These are phyloP conservation scores for Picathartes gymnocephalus DNA, from an alignment of 2,113 vertebrate species.

Conservation along the genomic window DNA sequence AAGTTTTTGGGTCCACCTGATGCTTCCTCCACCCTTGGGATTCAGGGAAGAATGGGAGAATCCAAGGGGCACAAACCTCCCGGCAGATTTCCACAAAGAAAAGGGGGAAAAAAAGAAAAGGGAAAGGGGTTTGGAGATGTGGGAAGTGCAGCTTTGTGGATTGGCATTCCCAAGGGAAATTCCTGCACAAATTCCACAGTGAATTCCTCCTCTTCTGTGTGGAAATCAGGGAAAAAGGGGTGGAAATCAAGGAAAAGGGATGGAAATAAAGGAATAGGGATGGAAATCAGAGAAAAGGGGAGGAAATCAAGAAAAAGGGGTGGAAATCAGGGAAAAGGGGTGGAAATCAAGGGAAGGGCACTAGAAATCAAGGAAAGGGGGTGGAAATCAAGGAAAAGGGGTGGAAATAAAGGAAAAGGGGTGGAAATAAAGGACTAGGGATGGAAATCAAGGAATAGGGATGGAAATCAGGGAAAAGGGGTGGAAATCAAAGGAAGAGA, in stretches of 20 bases:
- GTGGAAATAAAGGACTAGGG: background rate
- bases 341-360: background rate
- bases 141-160: background rate
- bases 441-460: background rate
- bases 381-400: background rate
- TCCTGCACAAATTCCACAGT: background rate
- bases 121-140: background rate
- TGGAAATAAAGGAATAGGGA: too few relatives aligned
- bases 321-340: accelerated
- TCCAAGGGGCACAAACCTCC: accelerated
- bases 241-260: background rate
- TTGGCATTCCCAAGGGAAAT: background rate
- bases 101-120: background rate
- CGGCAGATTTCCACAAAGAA: background rate
- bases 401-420: background rate
- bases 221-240: background rate
- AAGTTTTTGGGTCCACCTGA: accelerated
- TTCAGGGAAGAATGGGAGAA: background rate
- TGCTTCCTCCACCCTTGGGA: background rate
- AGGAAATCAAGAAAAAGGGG: background rate
- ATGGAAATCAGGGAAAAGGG: accelerated
- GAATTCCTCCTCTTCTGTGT: background rate
- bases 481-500: too few relatives aligned
- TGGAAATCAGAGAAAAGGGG: too few relatives aligned
- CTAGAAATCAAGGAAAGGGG: too few relatives aligned